Evolutionary conservation across 53 echinoderm and acorn worm species (phyloP), one percentile per base, ranked within the genome.

Genomic region (Paracentrotus lividus): DNA sequence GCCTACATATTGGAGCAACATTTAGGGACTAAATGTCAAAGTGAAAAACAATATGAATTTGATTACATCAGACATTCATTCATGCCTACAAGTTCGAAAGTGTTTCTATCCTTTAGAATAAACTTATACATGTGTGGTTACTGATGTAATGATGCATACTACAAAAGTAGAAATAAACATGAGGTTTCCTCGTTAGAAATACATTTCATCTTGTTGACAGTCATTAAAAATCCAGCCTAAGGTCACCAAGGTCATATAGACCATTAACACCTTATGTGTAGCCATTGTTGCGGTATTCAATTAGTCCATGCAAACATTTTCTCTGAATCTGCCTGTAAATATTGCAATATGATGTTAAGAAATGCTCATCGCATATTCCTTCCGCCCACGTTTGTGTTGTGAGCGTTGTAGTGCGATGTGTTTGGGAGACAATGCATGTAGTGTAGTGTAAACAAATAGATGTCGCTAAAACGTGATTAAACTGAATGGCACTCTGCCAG

Each of bases 381-480:
- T 81, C 81, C 81, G 81, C 81, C 81, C 77, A 77, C 77, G 43
- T 77, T 45, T 77, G 77, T 32, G 42, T 18, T 24, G 77, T 34
- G 42, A 21, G 23, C 6, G 23, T 21, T 77, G 8, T 3, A 23
- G 40, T 21, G 5, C 23, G 77, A 77, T 77, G 81, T 9, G 81
- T 81, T n/a, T 4, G 45, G 27, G 45, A 47, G 81, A 47, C 81
- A 81, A 45, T 49, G 81, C 81, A 81, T 47, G 81, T n/a, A 44
- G 81, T 81, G 81, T 47, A n/a, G 13, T 44, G 89, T 45, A 61
- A 89, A 89, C 89, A 89, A 89, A 89, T 89, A 64, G 24, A 89
- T 89, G 58, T 64, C 47, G 40, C 64, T 65, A 65, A 59, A 59
- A 89, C 64, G 89, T 89, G 89, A 89, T 89, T 89, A 89, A 89